These are phyloP conservation scores for Chelidonichthys spinosus DNA, from an alignment of 2,797 vertebrate species.

Conservation along the genomic window DNA sequence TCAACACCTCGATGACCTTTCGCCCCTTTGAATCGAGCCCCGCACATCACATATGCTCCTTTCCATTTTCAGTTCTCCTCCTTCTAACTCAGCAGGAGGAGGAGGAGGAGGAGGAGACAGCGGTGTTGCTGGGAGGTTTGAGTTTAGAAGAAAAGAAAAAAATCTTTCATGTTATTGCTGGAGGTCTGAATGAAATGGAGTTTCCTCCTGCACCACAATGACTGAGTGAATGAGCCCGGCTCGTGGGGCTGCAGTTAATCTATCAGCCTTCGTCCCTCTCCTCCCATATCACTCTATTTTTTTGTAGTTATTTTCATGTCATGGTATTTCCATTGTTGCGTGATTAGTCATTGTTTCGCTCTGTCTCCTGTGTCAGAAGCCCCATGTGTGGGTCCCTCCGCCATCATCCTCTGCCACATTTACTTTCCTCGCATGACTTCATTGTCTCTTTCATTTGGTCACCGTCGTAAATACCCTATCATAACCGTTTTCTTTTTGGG, in stretches of 20 bases:
- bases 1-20: conserved; percentile 61
- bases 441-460: conserved; percentile 66
- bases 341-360: conserved; percentile 48
- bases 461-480: conserved; percentile 33
- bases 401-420: conserved; percentile 57
- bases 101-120: conserved; percentile 17
- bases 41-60: conserved; percentile 13
- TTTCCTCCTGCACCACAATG: conserved; percentile 37
- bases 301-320: conserved; percentile 25
- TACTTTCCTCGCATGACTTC: conserved; percentile 61
- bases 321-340: conserved; percentile 16
- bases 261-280: not conserved
- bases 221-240: conserved; percentile 12
- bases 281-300: conserved; percentile 15
- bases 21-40: conserved; percentile 13
- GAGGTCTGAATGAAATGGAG: conserved; percentile 62
- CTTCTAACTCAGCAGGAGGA: conserved; percentile 40
- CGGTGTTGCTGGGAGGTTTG: conserved; percentile 17
- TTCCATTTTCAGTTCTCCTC: conserved; percentile 50
- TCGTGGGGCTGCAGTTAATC: conserved; percentile 16
- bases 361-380: conserved; percentile 23
- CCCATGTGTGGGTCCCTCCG: conserved; percentile 5
- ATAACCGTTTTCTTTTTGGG: conserved; percentile 58
- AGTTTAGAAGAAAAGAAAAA: conserved; percentile 5
- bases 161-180: conserved; percentile 35